Percentiles rank a stretch among this genome's conserved stretches.
Conservation (phyloP, 1,140 invertebrate species). For the Nixonia krombeini region DNA sequence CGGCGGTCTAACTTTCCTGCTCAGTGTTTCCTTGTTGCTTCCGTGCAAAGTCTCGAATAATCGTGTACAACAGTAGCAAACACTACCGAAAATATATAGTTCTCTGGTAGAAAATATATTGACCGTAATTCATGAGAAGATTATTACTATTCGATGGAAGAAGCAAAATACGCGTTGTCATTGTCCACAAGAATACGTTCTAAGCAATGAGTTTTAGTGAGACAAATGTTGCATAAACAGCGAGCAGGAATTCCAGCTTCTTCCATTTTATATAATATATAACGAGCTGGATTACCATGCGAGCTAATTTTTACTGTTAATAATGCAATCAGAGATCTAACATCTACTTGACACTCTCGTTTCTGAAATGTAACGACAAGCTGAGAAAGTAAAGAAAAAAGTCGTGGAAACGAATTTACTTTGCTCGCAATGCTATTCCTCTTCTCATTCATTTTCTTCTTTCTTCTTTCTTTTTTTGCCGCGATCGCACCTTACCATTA, state of each 20-base stretch:
- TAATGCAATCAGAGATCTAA: slow-evolving; percentile 51
- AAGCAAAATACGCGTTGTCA: slow-evolving; percentile 19
- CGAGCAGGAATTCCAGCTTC: slow-evolving; percentile 55
- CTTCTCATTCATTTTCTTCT: not conserved
- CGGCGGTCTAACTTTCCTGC: slow-evolving; percentile 62
- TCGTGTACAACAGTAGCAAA: slow-evolving; percentile 5
- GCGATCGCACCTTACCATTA: slow-evolving; percentile 26
- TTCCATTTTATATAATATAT: slow-evolving; percentile 62
- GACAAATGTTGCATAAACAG: slow-evolving; percentile 16
- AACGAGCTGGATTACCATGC: slow-evolving; percentile 58
- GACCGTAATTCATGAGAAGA: slow-evolving; percentile 8
- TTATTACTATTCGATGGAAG: slow-evolving; percentile 7
- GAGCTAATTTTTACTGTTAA: slow-evolving; percentile 52
- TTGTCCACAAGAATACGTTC: slow-evolving; percentile 20
- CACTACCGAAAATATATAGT: slow-evolving; percentile 31
- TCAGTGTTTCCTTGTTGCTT: slow-evolving; percentile 43
- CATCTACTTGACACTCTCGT: slow-evolving; percentile 11
- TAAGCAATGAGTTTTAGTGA: slow-evolving; percentile 5
- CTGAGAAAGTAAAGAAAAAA: slow-evolving; percentile 2
- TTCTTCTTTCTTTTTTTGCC: slow-evolving; percentile 13
- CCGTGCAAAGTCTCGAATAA: slow-evolving; percentile 11
- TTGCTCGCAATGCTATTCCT: slow-evolving; percentile 5
- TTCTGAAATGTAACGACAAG: not conserved
- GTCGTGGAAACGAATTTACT: slow-evolving; percentile 5
- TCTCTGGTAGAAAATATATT: slow-evolving; percentile 39